Evolutionary conservation across 2,888 invertebrate genomes (phyloP).

Genomic region (Marronus borbonicus): DNA sequence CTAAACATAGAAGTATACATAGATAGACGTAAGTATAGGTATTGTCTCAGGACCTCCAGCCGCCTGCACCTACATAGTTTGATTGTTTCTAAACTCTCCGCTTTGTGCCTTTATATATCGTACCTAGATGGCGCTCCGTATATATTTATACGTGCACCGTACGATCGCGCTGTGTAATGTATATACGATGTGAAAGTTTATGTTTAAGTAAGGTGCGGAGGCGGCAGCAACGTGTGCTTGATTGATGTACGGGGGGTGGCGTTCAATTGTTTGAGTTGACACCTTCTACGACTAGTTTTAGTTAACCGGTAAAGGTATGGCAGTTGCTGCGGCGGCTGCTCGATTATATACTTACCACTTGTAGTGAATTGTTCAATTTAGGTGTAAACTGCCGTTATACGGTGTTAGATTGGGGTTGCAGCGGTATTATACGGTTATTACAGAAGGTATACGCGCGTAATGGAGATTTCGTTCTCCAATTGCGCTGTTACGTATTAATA

Average conservation of each 20-base stretch:
- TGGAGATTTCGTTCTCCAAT: not conserved
- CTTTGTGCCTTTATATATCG: slow-evolving; percentile 17
- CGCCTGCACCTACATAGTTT: not conserved
- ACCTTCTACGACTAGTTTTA: not conserved
- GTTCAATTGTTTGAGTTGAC: slow-evolving; percentile 25
- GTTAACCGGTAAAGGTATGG: not conserved
- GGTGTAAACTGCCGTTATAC: slow-evolving; percentile 18
- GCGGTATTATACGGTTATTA: slow-evolving; percentile 14
- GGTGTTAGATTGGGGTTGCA: slow-evolving; percentile 7
- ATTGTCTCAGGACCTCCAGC: slow-evolving; percentile 29
- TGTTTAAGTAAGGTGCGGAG: slow-evolving; percentile 1
- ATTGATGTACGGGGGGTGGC: slow-evolving; percentile 15
- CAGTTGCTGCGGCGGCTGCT: not conserved
- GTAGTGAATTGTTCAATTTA: slow-evolving; percentile 17
- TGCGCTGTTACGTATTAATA: not conserved
- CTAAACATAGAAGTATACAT: not conserved
- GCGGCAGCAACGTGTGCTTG: not conserved
- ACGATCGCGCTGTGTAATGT: too few species aligned
- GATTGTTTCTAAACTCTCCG: slow-evolving; percentile 29
- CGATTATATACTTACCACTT: slow-evolving; percentile 13
- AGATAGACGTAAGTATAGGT: slow-evolving; percentile 2
- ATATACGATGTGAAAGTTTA: not conserved
- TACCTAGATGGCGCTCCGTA: not conserved
- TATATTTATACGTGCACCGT: not conserved
- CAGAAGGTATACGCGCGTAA: not conserved